A percentile compares a stretch with the other conserved stretches of the same genome.
Evolutionary conservation across 2,797 vertebrate genomes (phyloP).

Genomic region (Mormyrus hasselquistii): DNA sequence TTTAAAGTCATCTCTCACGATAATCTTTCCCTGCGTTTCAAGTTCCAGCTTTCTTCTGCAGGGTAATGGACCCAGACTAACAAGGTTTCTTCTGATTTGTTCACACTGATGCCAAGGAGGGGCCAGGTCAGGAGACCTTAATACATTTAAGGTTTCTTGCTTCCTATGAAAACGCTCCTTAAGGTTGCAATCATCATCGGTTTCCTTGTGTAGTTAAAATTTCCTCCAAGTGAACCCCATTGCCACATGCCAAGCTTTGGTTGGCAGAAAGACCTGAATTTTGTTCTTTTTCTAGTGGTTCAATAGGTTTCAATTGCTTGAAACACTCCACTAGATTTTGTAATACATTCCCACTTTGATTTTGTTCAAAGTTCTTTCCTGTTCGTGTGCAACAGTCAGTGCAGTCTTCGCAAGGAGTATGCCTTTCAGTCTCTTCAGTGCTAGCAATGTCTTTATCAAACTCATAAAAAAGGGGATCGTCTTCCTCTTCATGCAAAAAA

Average conservation of each 20-base stretch:
- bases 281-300: slow-evolving; percentile 64
- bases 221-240: slow-evolving; percentile 72
- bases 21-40: slow-evolving; percentile 61
- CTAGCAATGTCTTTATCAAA: slow-evolving; percentile 23
- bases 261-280: slow-evolving; percentile 56
- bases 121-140: slow-evolving; percentile 65
- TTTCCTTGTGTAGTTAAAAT: slow-evolving; percentile 78
- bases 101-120: slow-evolving; percentile 69
- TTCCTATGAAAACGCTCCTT: slow-evolving; percentile 77
- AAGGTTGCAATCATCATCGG: slow-evolving; percentile 76
- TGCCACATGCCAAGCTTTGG: slow-evolving; percentile 60
- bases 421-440: slow-evolving; percentile 29
- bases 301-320: slow-evolving; percentile 81
- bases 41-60: slow-evolving; percentile 55
- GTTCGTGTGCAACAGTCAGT: slow-evolving; percentile 34
- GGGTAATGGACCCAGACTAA: slow-evolving; percentile 65
- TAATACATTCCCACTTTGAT: slow-evolving; percentile 62
- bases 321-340: slow-evolving; percentile 81
- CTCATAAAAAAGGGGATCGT: slow-evolving; percentile 38
- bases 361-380: slow-evolving; percentile 49
- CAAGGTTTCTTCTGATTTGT: slow-evolving; percentile 81
- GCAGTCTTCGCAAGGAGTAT: slow-evolving; percentile 41
- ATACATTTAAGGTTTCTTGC: slow-evolving; percentile 70
- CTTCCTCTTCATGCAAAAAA: slow-evolving; percentile 64
- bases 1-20: slow-evolving; percentile 37